A percentile compares a stretch with the other conserved stretches of the same genome.
phyloP scores from a whole-genome alignment of 2,113 vertebrate genomes.

The Rynchops niger region DNA sequence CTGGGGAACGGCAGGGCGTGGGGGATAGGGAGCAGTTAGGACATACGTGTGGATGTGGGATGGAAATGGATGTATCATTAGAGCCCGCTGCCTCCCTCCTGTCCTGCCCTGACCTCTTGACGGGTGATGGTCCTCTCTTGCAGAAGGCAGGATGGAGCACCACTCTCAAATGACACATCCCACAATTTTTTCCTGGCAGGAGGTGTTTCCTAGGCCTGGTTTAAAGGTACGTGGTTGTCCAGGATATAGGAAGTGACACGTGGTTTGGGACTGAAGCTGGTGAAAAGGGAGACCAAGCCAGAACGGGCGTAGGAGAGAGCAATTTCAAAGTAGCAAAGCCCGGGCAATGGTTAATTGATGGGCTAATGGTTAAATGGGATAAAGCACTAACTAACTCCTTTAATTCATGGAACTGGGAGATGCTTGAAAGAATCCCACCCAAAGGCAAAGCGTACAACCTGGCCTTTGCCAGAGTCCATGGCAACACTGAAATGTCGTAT shows the following conservation, averaged over 20 bases:
- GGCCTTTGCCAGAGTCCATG: not conserved
- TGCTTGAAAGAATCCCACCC: not conserved
- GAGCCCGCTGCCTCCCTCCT: not conserved
- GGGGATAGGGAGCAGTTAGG: fast-evolving
- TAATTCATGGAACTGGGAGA: not conserved
- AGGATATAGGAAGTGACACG: not conserved
- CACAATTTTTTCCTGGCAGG: not conserved
- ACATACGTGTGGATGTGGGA: fast-evolving
- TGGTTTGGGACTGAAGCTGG: not conserved
- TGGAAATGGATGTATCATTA: not conserved
- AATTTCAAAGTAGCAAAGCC: not conserved
- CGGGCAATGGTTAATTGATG: not conserved
- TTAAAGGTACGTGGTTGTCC: not conserved
- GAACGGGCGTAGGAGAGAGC: not conserved
- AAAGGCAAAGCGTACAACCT: not conserved
- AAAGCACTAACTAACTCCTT: not conserved
- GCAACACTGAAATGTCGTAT: not conserved
- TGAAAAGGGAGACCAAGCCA: not conserved
- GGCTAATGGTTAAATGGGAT: not conserved
- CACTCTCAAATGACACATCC: not conserved
- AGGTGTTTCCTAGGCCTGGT: not conserved
- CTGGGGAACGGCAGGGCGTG: fast-evolving
- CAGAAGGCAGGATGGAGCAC: not conserved
- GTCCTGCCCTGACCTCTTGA: not conserved
- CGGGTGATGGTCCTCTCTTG: fast-evolving